Evolutionary conservation across 92 coral and sea anemone species (phyloP).

Genomic region (Anthopleura xanthogrammica): DNA sequence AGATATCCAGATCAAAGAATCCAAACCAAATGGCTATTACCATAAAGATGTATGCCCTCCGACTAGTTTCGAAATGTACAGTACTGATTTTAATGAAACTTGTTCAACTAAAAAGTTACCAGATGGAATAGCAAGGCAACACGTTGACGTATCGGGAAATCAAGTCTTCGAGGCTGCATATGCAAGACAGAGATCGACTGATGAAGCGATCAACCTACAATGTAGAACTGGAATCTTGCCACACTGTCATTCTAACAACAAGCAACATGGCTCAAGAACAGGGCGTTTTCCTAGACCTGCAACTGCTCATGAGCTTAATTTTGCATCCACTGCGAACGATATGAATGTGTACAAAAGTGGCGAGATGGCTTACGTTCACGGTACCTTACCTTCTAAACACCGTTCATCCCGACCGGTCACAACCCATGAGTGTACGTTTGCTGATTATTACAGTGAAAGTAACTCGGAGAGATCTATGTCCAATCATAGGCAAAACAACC

Average conservation of each 20-base stretch:
- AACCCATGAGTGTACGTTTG: slow-evolving; percentile 30
- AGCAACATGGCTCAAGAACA: neutral
- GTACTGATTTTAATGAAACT: slow-evolving; percentile 23
- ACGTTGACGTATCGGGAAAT: neutral
- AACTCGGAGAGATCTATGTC: neutral
- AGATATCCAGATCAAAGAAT: slow-evolving; percentile 1
- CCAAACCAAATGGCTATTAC: neutral
- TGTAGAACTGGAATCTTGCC: neutral
- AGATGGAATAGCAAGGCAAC: neutral
- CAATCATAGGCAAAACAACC: neutral
- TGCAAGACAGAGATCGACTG: neutral
- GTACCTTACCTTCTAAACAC: neutral
- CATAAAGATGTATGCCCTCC: neutral
- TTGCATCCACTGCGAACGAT: neutral
- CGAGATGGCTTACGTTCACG: neutral
- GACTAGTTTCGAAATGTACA: slow-evolving; percentile 16
- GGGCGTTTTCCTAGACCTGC: neutral
- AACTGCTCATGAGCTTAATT: slow-evolving; percentile 21
- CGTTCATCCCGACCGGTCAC: slow-evolving; percentile 37
- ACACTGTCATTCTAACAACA: neutral
- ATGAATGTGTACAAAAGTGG: neutral
- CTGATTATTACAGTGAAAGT: neutral
- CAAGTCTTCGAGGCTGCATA: neutral
- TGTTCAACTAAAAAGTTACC: slow-evolving; percentile 21
- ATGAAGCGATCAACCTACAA: neutral